Conservation (phyloP, 2,113 vertebrate genomes). For the Eretmochelys imbricata region DNA sequence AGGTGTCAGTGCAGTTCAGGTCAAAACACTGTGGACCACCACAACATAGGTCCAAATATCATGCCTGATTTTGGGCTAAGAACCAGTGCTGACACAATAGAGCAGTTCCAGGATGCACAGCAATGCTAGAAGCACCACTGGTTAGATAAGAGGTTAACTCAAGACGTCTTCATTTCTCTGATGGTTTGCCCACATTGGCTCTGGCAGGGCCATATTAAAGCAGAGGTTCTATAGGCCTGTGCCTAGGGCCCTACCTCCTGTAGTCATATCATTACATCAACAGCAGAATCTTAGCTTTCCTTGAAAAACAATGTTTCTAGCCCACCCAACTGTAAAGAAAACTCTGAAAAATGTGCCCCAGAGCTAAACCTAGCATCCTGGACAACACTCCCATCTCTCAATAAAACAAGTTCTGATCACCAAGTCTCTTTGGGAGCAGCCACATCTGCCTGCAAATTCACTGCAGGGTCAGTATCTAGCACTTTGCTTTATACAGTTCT, state of each 20-base stretch:
- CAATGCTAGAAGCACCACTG: slow-evolving; percentile 39
- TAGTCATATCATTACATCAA: neutral
- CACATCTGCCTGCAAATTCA: slow-evolving; percentile 19
- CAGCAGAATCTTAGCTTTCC: neutral
- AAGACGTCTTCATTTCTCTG: slow-evolving; percentile 18
- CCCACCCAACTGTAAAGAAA: neutral
- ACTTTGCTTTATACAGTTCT: neutral
- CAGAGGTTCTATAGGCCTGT: neutral
- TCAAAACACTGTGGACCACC: slow-evolving; percentile 65
- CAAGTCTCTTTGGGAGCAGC: neutral
- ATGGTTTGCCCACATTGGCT: neutral
- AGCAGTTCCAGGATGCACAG: neutral
- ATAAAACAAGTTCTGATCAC: neutral
- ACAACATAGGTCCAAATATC: slow-evolving; percentile 62
- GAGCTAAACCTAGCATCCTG: neutral
- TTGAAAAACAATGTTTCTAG: neutral
- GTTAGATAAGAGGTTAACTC: slow-evolving; percentile 41
- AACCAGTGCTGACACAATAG: slow-evolving; percentile 49
- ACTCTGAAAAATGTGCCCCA: neutral
- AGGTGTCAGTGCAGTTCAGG: slow-evolving; percentile 66
- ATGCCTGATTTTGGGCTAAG: slow-evolving; percentile 37
- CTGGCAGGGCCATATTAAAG: neutral
- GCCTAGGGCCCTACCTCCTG: neutral
- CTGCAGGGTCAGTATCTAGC: neutral
- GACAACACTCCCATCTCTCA: neutral